Conservation (phyloP, 23 tunicate species). For the Corella eumyota region DNA sequence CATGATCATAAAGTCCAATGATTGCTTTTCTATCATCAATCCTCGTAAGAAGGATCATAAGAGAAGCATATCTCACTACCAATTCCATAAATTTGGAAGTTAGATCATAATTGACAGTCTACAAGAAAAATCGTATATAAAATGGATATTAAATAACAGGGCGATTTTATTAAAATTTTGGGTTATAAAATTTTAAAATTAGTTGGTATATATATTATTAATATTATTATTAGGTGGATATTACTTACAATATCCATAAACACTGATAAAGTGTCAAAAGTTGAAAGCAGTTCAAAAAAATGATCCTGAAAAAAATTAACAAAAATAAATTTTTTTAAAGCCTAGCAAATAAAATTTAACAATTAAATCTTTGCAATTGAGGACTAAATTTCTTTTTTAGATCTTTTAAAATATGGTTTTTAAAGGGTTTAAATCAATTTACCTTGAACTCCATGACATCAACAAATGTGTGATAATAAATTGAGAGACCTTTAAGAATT, state of each 20-base stretch:
- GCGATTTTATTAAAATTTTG: background rate
- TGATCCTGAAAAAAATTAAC: slow-evolving; percentile 50
- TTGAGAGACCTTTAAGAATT: slow-evolving; percentile 79
- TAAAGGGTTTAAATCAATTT: background rate
- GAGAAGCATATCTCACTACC: slow-evolving; percentile 65
- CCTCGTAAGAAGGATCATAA: slow-evolving; percentile 70
- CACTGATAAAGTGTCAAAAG: slow-evolving; percentile 68
- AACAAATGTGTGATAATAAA: slow-evolving; percentile 92
- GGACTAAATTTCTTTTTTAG: too few relatives aligned
- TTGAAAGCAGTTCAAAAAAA: slow-evolving; percentile 56
- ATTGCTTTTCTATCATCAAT: slow-evolving; percentile 98
- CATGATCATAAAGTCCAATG: slow-evolving; percentile 84
- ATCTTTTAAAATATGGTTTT: too few relatives aligned
- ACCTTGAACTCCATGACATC: slow-evolving; percentile 94
- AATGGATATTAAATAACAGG: background rate
- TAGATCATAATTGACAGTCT: slow-evolving; percentile 90
- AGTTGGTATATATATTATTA: too few relatives aligned
- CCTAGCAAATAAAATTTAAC: background rate
- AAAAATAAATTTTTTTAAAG: background rate
- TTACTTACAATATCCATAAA: slow-evolving; percentile 79
- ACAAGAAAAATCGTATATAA: background rate
- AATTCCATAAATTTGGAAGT: slow-evolving; percentile 70
- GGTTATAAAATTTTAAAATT: too few relatives aligned
- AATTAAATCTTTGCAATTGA: too few relatives aligned
- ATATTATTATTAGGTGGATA: too few relatives aligned